Percentiles rank a stretch among this genome's conserved stretches.
These are phyloP conservation scores for Silvanus unidentatus DNA, from an alignment of 2,888 invertebrate genomes.

Conservation along the genomic window DNA sequence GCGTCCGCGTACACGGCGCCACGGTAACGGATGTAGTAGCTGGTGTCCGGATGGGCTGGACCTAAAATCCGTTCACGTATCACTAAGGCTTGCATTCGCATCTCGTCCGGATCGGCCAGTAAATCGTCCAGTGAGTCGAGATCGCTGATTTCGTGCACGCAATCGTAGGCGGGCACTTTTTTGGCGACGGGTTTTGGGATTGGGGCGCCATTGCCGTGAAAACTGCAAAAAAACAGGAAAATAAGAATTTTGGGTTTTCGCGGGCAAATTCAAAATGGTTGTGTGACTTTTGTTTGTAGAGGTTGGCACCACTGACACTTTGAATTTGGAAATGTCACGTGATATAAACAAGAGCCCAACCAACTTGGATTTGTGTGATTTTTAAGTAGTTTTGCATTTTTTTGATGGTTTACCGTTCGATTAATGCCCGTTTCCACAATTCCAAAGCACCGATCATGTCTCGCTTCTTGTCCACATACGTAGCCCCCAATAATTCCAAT, in stretches of 20 bases:
- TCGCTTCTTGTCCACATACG: conserved; percentile 92
- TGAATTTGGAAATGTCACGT: no score
- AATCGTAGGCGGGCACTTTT: conserved; percentile 83
- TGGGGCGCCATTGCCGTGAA: conserved; percentile 52
- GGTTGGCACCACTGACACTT: no score
- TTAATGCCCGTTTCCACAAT: conserved; percentile 88
- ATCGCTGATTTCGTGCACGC: conserved; percentile 74
- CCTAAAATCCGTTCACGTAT: conserved; percentile 85
- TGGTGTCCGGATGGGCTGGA: conserved; percentile 94
- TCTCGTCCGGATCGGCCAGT: conserved; percentile 88
- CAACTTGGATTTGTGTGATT: no score
- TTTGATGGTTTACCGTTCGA: conserved; percentile 60
- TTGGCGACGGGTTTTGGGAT: conserved; percentile 66
- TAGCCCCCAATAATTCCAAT: conserved; percentile 85
- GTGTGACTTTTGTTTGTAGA: conserved; percentile 2
- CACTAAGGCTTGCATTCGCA: conserved; percentile 92
- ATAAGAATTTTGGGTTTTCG: neutral
- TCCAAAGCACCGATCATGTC: conserved; percentile 87
- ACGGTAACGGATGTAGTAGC: conserved; percentile 85
- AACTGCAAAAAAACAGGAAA: conserved; percentile 29
- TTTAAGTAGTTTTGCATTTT: no score
- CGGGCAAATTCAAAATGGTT: conserved; percentile 1
- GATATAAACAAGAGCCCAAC: no score
- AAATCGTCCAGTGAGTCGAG: conserved; percentile 76
- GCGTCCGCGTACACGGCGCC: conserved; percentile 80